Conservation (phyloP, 1,140 invertebrate species). For the Drosophila malerkotliana region DNA sequence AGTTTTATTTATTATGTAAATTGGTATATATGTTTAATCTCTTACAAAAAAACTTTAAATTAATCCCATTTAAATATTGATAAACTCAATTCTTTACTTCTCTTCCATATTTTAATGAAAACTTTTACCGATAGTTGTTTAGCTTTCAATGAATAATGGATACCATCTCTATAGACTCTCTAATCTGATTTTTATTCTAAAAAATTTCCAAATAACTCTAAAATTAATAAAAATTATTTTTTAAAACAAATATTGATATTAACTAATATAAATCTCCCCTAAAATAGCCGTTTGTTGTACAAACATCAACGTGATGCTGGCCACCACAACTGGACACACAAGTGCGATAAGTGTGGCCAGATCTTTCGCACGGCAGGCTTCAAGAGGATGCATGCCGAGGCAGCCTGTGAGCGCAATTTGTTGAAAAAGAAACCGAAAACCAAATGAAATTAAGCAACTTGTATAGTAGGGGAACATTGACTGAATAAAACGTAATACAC, state of each 20-base stretch:
- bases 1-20: too few species aligned
- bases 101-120: too few species aligned
- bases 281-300: constrained; percentile 7
- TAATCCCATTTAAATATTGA: too few species aligned
- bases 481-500: not conserved
- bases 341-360: constrained; percentile 31
- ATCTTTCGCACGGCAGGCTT: constrained; percentile 36
- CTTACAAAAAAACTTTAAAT: too few species aligned
- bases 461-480: not conserved
- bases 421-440: not conserved
- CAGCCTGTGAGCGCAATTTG: constrained; percentile 26
- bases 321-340: constrained; percentile 37
- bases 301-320: constrained; percentile 23
- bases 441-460: constrained; percentile 11
- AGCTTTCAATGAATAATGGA: too few species aligned
- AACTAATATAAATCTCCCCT: not conserved
- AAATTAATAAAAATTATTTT: too few species aligned
- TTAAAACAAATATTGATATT: too few species aligned
- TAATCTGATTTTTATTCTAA: not conserved
- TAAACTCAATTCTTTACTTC: too few species aligned
- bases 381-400: constrained; percentile 26
- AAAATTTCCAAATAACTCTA: not conserved
- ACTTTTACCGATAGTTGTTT: too few species aligned
- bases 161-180: too few species aligned
- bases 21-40: too few species aligned